Conservation (phyloP, 2,797 vertebrate species). For the Acanthurus leucopareius region DNA sequence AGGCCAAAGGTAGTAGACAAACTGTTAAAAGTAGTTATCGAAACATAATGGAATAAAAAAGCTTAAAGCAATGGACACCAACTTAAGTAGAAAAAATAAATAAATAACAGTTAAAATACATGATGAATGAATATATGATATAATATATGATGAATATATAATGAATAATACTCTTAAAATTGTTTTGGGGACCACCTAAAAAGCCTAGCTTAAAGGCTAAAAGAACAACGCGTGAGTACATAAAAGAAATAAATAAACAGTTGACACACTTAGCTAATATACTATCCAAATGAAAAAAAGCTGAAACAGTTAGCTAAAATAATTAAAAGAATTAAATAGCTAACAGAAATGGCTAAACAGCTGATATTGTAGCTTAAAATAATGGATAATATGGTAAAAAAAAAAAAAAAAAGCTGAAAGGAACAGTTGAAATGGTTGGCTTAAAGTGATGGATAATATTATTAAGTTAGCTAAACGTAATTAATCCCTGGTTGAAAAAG, state of each 20-base stretch:
- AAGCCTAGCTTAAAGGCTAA: background rate
- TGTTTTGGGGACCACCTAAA: background rate
- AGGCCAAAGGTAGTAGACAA: background rate
- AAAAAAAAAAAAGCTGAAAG: background rate
- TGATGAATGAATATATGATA: too few relatives aligned
- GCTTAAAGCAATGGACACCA: background rate
- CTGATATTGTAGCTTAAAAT: background rate
- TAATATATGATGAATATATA: too few relatives aligned
- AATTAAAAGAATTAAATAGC: background rate
- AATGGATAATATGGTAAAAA: conserved; percentile 1
- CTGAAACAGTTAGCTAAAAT: background rate
- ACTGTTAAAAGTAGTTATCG: too few relatives aligned
- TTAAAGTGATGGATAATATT: background rate
- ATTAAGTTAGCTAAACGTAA: background rate
- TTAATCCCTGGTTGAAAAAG: background rate
- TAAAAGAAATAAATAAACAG: background rate
- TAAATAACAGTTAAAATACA: background rate
- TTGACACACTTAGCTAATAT: background rate
- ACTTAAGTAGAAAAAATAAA: too few relatives aligned
- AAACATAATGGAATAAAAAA: background rate
- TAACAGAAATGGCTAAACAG: background rate
- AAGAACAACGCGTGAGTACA: background rate
- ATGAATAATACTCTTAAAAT: background rate
- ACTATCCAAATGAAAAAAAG: background rate
- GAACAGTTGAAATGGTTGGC: background rate